A percentile compares a stretch with the other conserved stretches of the same genome.
Evolutionary conservation across 2,888 invertebrate genomes (phyloP).

Genomic region (Tenthredo mesomela): DNA sequence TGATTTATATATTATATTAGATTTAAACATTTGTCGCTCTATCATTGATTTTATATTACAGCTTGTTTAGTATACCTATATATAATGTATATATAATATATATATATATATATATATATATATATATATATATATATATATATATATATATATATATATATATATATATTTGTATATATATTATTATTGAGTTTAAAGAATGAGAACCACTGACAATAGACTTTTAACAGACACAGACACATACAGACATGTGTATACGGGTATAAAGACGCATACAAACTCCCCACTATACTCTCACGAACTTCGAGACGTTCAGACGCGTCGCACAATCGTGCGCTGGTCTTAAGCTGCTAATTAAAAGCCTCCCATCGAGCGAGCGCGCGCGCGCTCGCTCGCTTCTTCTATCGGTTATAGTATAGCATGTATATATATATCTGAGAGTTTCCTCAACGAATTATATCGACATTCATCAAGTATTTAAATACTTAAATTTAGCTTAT

Average conservation of each 20-base stretch:
- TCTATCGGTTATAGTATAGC: conserved; percentile 10
- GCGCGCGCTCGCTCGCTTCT: neutral
- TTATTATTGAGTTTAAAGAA: neutral
- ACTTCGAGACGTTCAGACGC: conserved; percentile 41
- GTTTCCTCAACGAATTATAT: conserved; percentile 1
- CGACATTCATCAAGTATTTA: neutral
- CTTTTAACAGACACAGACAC: conserved; percentile 31
- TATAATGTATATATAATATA: no score
- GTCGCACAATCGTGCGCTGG: conserved; percentile 59
- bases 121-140: neutral
- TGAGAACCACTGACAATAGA: conserved; percentile 51
- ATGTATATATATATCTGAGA: neutral
- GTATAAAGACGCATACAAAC: neutral
- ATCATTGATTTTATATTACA: no score
- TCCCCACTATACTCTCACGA: neutral
- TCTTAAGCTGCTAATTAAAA: conserved; percentile 68
- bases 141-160: neutral
- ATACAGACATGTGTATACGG: neutral
- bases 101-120: neutral
- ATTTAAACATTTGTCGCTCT: neutral
- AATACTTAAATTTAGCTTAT: neutral
- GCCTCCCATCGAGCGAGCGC: conserved; percentile 57
- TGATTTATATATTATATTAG: neutral
- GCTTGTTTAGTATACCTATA: no score
- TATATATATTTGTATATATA: neutral